phyloP scores from a whole-genome alignment of 2,113 vertebrate species.

The Mugil cephalus region DNA sequence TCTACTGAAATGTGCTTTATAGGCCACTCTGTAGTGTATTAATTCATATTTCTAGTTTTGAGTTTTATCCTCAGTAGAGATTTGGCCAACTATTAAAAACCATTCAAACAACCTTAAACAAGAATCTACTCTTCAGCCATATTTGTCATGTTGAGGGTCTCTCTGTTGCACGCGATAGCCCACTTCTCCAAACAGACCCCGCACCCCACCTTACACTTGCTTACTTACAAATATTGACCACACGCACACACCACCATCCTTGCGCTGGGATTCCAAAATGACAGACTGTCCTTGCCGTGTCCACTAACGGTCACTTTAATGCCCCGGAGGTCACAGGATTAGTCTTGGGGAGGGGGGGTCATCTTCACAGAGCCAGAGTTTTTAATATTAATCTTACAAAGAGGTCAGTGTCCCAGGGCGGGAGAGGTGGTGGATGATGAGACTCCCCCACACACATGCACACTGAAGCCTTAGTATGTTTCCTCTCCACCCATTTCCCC shows the following conservation, averaged over 20 bases:
- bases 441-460: slow-evolving; percentile 54
- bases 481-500: slow-evolving; percentile 45
- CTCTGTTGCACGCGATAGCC: slow-evolving; percentile 35
- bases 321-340: slow-evolving; percentile 83
- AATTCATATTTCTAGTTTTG: too few species aligned
- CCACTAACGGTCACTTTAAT: slow-evolving; percentile 85
- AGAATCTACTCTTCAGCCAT: neutral
- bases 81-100: too few species aligned
- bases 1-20: too few species aligned
- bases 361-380: slow-evolving; percentile 74
- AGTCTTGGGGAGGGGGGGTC: slow-evolving; percentile 75
- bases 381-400: slow-evolving; percentile 81
- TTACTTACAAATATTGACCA: slow-evolving; percentile 42
- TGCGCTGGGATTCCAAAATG: slow-evolving; percentile 49
- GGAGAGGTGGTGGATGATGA: slow-evolving; percentile 62
- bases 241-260: slow-evolving; percentile 31
- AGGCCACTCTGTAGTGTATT: too few species aligned
- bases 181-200: slow-evolving; percentile 29
- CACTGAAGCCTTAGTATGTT: slow-evolving; percentile 55
- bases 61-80: too few species aligned
- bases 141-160: slow-evolving; percentile 39
- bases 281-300: slow-evolving; percentile 79
- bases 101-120: too few species aligned
- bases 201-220: slow-evolving; percentile 23
- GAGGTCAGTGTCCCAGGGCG: slow-evolving; percentile 79